Evolutionary conservation across 2,888 invertebrate genomes (phyloP).

Genomic region (Ennomos quercinarius): DNA sequence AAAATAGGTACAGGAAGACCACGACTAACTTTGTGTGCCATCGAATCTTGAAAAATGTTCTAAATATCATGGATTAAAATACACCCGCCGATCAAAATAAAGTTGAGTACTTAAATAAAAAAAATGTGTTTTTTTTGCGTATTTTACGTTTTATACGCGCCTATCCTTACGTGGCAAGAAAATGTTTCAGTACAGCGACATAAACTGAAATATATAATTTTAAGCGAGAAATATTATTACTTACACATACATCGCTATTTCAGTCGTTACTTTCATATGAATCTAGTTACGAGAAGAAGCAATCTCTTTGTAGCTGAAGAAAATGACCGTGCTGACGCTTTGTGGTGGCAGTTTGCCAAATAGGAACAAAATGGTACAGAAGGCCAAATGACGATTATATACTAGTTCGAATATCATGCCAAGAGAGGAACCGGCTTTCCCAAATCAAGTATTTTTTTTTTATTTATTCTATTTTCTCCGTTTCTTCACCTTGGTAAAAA

Average conservation of each 20-base stretch:
- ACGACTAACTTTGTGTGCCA: too few species aligned
- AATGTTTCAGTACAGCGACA: constrained; percentile 46
- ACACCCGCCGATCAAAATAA: too few species aligned
- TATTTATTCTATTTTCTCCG: too few species aligned
- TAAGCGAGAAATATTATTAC: constrained; percentile 34
- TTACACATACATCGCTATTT: constrained; percentile 22
- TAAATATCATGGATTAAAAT: too few species aligned
- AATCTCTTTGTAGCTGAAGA: constrained; percentile 31
- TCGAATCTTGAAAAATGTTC: too few species aligned
- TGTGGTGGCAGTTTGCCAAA: constrained; percentile 66
- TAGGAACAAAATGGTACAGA: constrained; percentile 63
- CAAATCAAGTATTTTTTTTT: background rate
- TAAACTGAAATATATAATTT: constrained; percentile 44
- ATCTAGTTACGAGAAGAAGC: constrained; percentile 8
- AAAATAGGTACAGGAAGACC: too few species aligned
- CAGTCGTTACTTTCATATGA: background rate
- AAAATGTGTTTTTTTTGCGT: constrained; percentile 6
- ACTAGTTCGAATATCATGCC: constrained; percentile 21
- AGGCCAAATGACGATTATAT: constrained; percentile 44
- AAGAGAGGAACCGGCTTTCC: constrained; percentile 16
- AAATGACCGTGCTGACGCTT: constrained; percentile 24
- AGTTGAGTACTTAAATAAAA: too few species aligned
- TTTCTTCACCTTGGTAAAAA: too few species aligned
- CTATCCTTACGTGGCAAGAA: constrained; percentile 39
- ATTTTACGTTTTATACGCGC: constrained; percentile 31